Conservation (phyloP, 2,113 vertebrate genomes). For the Heptranchias perlo region DNA sequence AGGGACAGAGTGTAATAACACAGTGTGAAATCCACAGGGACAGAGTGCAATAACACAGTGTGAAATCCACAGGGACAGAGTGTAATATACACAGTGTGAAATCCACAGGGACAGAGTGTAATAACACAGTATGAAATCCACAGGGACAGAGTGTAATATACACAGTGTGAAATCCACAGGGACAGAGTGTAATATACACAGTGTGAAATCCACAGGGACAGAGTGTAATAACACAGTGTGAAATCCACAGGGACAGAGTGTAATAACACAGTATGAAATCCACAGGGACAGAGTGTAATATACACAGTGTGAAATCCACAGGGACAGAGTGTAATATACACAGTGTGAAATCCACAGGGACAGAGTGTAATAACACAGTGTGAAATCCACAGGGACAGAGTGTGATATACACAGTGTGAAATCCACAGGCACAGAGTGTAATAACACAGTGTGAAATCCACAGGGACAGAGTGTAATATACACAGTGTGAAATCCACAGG, state of each 20-base stretch:
- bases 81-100: neutral
- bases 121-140: too few species aligned
- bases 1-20: neutral
- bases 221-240: constrained; percentile 57
- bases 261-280: too few species aligned
- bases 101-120: neutral
- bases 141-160: neutral
- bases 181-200: neutral
- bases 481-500: too few species aligned
- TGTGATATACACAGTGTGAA: neutral
- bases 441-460: too few species aligned
- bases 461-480: neutral
- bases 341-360: neutral
- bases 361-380: too few species aligned
- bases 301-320: constrained; percentile 70
- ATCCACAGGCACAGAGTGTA: neutral
- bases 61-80: constrained; percentile 25
- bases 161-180: neutral
- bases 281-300: too few species aligned
- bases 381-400: neutral
- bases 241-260: constrained; percentile 19
- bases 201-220: too few species aligned
- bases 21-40: too few species aligned
- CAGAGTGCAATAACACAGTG: constrained; percentile 55
- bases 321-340: neutral